Base-by-base conservation (phyloP, 2,888 invertebrate genomes). In the Brachypalpus laphriformis region DNA sequence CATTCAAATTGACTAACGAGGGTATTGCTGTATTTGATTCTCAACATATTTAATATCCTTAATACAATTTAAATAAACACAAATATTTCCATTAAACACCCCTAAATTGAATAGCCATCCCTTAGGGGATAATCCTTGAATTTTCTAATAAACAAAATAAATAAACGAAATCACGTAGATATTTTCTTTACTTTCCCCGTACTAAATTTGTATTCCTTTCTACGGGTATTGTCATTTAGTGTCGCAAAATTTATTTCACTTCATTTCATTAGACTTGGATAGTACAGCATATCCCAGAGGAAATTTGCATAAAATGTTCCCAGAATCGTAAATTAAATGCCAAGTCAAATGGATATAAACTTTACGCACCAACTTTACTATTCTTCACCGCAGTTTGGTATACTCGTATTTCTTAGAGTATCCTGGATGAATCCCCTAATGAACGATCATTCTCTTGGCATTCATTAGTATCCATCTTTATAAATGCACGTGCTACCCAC, bases 271-370 rank as follows among this genome's bases (percentile, higher is more conserved):
- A 42, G 25, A 42, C 8, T 14, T n/a, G 14, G n/a, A 25, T 16
- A 22, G 61, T 45, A 45, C 25, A 25, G 5, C 3, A 25, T 25
- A 25, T 45, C 45, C 45, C 61, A 42, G 22, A 61, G 61, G 61
- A 61, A 42, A 61, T 61, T 61, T 61, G 61, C 61, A 61, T 61
- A 45, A 25, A 14, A 45, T 45, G 42, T 28, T 28, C 45, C 5
- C 11, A 7, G 61, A 61, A 61, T 14, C 59, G 42, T 40, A 42
- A 25, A 28, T 28, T 51, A 51, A 51, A 51, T 51, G 51, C 51
- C 25, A 25, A 25, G 9, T n/a, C 51, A 25, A 51, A 34, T 25
- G 25, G 51, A 25, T 0, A n/a, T 6, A 25, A 51, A 51, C 51
- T 51, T 51, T 51, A 25, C 25, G 7, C 6, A 45, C 18, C 20